These are phyloP conservation scores for Scaptomyza parva DNA, from an alignment of 2,888 invertebrate species.

Conservation along the genomic window DNA sequence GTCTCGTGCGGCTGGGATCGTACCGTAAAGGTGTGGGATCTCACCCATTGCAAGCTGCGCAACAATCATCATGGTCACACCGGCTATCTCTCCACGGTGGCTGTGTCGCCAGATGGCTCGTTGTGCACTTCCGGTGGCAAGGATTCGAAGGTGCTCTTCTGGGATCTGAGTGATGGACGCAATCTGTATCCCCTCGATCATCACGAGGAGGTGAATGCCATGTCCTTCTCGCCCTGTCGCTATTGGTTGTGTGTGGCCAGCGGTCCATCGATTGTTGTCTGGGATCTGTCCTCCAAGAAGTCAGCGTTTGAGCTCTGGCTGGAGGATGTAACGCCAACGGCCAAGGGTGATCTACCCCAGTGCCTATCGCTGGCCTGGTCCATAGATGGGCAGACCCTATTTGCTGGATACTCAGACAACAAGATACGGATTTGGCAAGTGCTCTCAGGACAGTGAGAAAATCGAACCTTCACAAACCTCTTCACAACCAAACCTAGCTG, in stretches of 20 bases:
- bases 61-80: constrained; percentile 98
- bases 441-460: constrained; percentile 76
- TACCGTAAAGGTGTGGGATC: constrained; percentile 98
- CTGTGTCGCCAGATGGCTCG: constrained; percentile 99
- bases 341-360: constrained; percentile 96
- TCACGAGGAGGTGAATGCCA: constrained; percentile 98
- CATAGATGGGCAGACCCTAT: constrained; percentile 98
- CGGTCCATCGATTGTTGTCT: constrained; percentile 98
- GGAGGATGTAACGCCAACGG: constrained; percentile 91
- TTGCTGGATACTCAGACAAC: constrained; percentile 99
- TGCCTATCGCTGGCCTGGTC: constrained; percentile 99
- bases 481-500: constrained; percentile 29
- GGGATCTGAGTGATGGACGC: constrained; percentile 99
- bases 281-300: constrained; percentile 99
- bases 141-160: constrained; percentile 99
- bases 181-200: constrained; percentile 99
- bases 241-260: constrained; percentile 99
- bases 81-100: constrained; percentile 98
- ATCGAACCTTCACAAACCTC: no score
- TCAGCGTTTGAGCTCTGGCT: constrained; percentile 98
- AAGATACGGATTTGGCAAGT: constrained; percentile 99
- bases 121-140: constrained; percentile 99
- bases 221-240: constrained; percentile 99
- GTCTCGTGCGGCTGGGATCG: constrained; percentile 99
- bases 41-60: constrained; percentile 99